phyloP scores from a whole-genome alignment of 2,888 invertebrate genomes.

The Dicyrtomina minuta region DNA sequence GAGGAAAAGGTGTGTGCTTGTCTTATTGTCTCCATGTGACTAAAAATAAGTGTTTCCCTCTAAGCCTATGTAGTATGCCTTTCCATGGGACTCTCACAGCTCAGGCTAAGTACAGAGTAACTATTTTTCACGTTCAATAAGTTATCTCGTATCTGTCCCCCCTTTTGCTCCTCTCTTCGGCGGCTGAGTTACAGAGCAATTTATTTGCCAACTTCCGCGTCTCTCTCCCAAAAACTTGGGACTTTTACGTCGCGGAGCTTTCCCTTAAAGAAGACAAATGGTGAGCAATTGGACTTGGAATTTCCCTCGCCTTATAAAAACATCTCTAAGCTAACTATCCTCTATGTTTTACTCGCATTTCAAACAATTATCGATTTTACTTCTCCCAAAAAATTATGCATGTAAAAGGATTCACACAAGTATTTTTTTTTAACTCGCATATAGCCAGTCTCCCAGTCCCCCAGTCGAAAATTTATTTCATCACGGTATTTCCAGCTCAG shows the following conservation, averaged over 20 bases:
- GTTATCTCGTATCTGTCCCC: conserved; percentile 1
- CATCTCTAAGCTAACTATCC: too few relatives aligned
- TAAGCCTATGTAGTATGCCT: too few relatives aligned
- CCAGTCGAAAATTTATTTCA: background rate
- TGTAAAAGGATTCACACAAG: too few relatives aligned
- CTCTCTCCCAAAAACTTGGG: background rate
- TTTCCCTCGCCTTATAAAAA: background rate
- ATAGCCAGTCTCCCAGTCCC: background rate
- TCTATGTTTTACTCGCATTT: too few relatives aligned
- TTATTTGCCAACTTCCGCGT: conserved; percentile 7
- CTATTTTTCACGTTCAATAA: conserved; percentile 10
- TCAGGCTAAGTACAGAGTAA: too few relatives aligned
- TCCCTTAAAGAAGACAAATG: conserved; percentile 10
- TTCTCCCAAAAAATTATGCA: too few relatives aligned
- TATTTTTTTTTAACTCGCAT: too few relatives aligned
- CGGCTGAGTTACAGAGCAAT: conserved; percentile 11
- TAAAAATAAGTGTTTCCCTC: too few relatives aligned
- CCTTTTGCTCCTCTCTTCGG: conserved; percentile 4
- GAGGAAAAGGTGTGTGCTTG: conserved; percentile 1
- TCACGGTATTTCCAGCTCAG: too few relatives aligned
- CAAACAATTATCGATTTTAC: too few relatives aligned
- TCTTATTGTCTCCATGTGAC: too few relatives aligned
- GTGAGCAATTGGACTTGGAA: background rate
- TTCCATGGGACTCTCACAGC: too few relatives aligned
- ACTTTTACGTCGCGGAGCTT: background rate